Percentiles rank a stretch among this genome's conserved stretches.
Evolutionary conservation across 2,113 vertebrate genomes (phyloP).

Genomic region (Speoplatyrhinus poulsoni): DNA sequence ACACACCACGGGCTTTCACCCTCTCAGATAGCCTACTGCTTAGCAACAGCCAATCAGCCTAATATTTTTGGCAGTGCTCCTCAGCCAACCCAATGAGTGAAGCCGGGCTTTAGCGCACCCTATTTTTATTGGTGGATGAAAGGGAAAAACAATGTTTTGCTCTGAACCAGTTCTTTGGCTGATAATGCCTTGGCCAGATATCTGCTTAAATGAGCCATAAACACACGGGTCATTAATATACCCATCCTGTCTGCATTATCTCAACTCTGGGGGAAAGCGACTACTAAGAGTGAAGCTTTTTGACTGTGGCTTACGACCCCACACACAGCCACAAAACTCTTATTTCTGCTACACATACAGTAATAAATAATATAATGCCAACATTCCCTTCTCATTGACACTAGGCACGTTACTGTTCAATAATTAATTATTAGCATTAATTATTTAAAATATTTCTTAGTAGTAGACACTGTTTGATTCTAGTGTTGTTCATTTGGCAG

Average conservation of each 20-base stretch:
- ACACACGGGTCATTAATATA: slow-evolving; percentile 64
- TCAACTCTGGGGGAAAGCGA: slow-evolving; percentile 20
- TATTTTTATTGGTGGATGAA: slow-evolving; percentile 48
- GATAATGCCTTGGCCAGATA: slow-evolving; percentile 49
- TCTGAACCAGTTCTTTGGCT: slow-evolving; percentile 23
- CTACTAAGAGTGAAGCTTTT: slow-evolving; percentile 1
- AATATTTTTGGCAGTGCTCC: slow-evolving; percentile 64
- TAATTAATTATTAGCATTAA: too few relatives aligned
- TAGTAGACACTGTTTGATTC: slow-evolving; percentile 10
- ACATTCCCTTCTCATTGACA: slow-evolving; percentile 20
- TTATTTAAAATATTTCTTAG: slow-evolving; percentile 21
- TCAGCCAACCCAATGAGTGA: slow-evolving; percentile 64
- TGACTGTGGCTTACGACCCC: neutral
- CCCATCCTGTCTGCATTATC: slow-evolving; percentile 53
- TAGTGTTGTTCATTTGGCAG: too few relatives aligned
- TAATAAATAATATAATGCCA: neutral
- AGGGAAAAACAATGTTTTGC: slow-evolving; percentile 56
- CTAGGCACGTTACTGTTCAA: too few relatives aligned
- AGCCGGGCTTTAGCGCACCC: slow-evolving; percentile 34
- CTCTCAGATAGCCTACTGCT: slow-evolving; percentile 70
- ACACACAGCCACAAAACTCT: neutral
- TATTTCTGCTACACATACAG: neutral
- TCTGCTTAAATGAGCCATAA: slow-evolving; percentile 52
- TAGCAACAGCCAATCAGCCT: slow-evolving; percentile 79
- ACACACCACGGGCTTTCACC: slow-evolving; percentile 48